These are phyloP conservation scores for Lasioglossum villosulum DNA, from an alignment of 2,888 invertebrate genomes.

Conservation along the genomic window DNA sequence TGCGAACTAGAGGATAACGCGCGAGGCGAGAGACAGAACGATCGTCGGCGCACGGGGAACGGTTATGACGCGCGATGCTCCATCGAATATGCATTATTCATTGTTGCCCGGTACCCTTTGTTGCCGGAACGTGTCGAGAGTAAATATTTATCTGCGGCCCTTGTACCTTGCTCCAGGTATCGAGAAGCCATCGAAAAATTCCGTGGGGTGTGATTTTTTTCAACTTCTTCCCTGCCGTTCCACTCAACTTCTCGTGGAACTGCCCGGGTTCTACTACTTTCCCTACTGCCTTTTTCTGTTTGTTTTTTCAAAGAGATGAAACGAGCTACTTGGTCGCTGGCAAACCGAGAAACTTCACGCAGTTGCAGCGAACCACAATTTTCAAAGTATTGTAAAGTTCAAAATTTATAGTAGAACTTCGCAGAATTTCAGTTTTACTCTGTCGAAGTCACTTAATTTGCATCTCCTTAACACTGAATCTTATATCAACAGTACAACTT, in stretches of 20 bases:
- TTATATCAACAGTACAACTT: neutral
- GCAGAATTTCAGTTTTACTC: neutral
- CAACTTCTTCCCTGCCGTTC: neutral
- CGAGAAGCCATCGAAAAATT: neutral
- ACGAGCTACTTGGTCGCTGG: neutral
- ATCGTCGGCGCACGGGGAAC: constrained; percentile 24
- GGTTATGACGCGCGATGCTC: constrained; percentile 55
- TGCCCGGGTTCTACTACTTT: neutral
- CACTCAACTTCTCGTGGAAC: neutral
- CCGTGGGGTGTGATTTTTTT: neutral
- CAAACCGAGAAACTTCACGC: neutral
- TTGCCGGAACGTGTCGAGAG: constrained; percentile 32
- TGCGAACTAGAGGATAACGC: constrained; percentile 33
- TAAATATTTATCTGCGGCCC: constrained; percentile 43
- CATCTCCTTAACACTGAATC: neutral
- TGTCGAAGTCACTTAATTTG: neutral
- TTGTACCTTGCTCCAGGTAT: neutral
- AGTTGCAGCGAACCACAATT: neutral
- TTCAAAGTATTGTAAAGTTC: neutral
- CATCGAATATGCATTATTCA: constrained; percentile 62
- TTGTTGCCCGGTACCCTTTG: constrained; percentile 30
- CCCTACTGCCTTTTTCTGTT: neutral
- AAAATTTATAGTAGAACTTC: neutral
- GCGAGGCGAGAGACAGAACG: constrained; percentile 25
- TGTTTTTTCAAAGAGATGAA: neutral